These are phyloP conservation scores for Procavia capensis DNA, from an alignment of 2,113 vertebrate genomes.

Conservation along the genomic window DNA sequence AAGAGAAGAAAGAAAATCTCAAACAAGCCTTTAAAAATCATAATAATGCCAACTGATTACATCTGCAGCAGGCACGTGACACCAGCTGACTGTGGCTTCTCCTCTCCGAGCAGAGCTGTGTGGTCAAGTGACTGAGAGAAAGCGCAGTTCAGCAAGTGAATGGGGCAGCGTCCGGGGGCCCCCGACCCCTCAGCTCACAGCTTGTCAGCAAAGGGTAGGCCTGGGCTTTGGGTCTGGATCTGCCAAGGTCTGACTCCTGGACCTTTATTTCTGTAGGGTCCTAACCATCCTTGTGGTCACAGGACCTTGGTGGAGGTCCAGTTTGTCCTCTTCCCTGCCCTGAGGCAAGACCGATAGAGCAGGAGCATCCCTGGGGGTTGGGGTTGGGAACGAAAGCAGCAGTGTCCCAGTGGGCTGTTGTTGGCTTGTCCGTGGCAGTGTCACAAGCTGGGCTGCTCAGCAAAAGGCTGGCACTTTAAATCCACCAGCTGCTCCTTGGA, in stretches of 20 bases:
- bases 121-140: not conserved
- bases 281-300: not conserved
- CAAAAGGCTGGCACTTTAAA: too few relatives aligned
- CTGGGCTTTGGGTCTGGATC: not conserved
- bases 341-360: not conserved
- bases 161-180: too few relatives aligned
- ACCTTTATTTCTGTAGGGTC: not conserved
- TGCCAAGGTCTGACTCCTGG: not conserved
- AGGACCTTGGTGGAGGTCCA: not conserved
- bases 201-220: not conserved
- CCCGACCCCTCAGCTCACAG: too few relatives aligned
- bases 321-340: not conserved
- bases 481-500: too few relatives aligned
- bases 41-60: not conserved
- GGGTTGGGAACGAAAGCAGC: too few relatives aligned
- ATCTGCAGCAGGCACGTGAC: not conserved
- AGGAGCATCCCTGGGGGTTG: not conserved
- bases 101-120: not conserved
- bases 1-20: not conserved
- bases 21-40: slow-evolving; percentile 1
- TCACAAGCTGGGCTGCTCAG: too few relatives aligned
- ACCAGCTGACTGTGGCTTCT: not conserved
- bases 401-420: too few relatives aligned
- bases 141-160: too few relatives aligned
- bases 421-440: too few relatives aligned